Evolutionary conservation across 2,113 vertebrate species (phyloP).

Genomic region (Ameiurus melas): DNA sequence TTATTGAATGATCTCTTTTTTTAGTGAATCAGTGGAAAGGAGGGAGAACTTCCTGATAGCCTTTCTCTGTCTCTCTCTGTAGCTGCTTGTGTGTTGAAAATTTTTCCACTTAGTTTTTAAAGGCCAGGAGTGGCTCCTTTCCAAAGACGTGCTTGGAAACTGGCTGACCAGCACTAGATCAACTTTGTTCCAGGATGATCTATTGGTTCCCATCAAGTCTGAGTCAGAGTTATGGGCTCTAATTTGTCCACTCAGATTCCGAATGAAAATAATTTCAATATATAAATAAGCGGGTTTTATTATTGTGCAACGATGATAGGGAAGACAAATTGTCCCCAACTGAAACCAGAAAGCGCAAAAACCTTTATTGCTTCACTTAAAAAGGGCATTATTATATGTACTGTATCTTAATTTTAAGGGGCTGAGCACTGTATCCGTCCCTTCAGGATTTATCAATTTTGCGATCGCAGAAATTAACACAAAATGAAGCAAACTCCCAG

Average conservation of each 20-base stretch:
- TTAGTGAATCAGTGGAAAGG: slow-evolving; percentile 6
- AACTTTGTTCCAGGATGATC: background rate
- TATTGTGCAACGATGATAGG: background rate
- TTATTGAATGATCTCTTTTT: slow-evolving; percentile 27
- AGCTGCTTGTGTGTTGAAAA: background rate
- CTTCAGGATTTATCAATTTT: no score
- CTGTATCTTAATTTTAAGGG: background rate
- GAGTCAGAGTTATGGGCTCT: background rate
- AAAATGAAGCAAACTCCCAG: no score
- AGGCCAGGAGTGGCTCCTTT: slow-evolving; percentile 9
- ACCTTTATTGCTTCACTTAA: background rate
- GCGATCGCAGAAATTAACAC: no score
- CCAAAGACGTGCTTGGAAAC: slow-evolving; percentile 34
- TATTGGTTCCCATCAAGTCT: background rate
- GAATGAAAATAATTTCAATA: slow-evolving; percentile 14
- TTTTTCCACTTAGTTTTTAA: slow-evolving; percentile 25
- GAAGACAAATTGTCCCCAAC: background rate
- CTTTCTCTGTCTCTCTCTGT: background rate
- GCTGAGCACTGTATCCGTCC: background rate
- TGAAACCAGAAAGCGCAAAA: background rate
- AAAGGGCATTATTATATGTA: background rate
- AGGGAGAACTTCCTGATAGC: background rate
- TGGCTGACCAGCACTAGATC: slow-evolving; percentile 9
- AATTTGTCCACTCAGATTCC: slow-evolving; percentile 5
- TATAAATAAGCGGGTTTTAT: background rate